Percentiles rank a stretch among this genome's conserved stretches.
Conservation (phyloP, 2,113 vertebrate species). For the Thomomys bottae region DNA sequence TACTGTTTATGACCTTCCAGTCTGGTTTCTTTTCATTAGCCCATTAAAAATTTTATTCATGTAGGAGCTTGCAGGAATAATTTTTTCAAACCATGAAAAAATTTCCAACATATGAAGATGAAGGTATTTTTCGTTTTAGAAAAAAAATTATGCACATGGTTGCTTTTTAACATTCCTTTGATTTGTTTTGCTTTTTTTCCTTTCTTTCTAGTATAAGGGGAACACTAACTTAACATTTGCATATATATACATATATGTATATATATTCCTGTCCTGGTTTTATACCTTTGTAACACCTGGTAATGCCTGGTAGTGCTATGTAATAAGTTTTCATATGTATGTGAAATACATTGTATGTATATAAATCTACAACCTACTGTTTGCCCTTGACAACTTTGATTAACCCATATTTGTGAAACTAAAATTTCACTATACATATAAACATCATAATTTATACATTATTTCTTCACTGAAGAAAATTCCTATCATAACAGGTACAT, state of each 20-base stretch:
- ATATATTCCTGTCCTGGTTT: background rate
- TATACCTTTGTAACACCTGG: background rate
- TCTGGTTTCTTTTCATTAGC: background rate
- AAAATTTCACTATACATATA: background rate
- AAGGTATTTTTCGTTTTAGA: background rate
- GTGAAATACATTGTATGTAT: background rate
- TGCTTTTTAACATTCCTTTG: background rate
- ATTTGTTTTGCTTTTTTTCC: background rate
- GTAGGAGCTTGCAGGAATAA: background rate
- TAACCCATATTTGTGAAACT: background rate
- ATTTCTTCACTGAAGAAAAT: background rate
- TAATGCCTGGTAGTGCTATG: background rate
- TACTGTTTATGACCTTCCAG: background rate
- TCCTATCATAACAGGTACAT: background rate
- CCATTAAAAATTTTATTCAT: conserved; percentile 14
- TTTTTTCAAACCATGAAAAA: background rate
- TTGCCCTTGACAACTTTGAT: background rate
- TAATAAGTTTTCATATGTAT: background rate
- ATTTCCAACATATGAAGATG: background rate
- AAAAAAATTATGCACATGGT: background rate
- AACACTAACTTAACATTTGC: background rate
- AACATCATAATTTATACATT: background rate
- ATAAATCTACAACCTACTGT: background rate
- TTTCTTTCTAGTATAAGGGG: background rate
- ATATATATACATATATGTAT: too few species aligned